Base-by-base conservation (phyloP, 2,113 vertebrate genomes). In the Hemicordylus capensis region DNA sequence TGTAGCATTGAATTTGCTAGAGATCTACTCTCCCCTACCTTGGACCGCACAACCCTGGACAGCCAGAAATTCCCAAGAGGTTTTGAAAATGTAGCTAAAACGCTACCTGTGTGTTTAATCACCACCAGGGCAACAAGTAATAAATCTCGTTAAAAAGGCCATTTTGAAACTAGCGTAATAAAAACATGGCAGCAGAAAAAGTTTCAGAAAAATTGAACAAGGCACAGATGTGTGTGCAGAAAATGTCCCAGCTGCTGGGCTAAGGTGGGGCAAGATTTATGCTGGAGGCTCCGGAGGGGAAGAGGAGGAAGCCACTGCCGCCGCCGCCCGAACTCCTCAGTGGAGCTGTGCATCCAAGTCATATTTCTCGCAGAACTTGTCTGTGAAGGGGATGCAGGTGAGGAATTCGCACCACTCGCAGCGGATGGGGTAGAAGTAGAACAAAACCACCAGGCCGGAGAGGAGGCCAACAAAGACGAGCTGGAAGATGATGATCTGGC, bases 331-430 rank as follows among this genome's bases (percentile, higher is more conserved):
- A n/a, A n/a, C 86, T 42, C 87, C 90, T 81, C 96, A 99, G 94
- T 99, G 98, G 87, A 99, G 98, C 96, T 99, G 98, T 15, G 98
- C 97, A 0, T 99, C 98, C 93, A 99, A 97, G 94, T 99, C 98
- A 0, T 99, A 99, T 93, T 99, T 99, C 96, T 98, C 99, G 7
- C 98, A 99, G 97, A 99, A 99, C 88, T 99, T 99, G 97, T 99
- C 98, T 12, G 99, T 99, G 96, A 99, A 98, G 58, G 98, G 98
- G 94, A 99, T 99, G 92, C 99, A 99, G 58, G 98, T 99, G 89
- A 99, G 97, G 93, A 98, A 95, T 93, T 99, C 99, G 0, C 99
- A 99, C 98, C 98, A 99, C 78, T 98, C 97, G 0, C 99, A 99
- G 93, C 97, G 98, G 88, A 99, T 98, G 4, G 98, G 98, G 93